Percentiles rank a stretch among this genome's conserved stretches.
phyloP scores from a whole-genome alignment of 1,140 invertebrate species.

The Polypedilum pembai region DNA sequence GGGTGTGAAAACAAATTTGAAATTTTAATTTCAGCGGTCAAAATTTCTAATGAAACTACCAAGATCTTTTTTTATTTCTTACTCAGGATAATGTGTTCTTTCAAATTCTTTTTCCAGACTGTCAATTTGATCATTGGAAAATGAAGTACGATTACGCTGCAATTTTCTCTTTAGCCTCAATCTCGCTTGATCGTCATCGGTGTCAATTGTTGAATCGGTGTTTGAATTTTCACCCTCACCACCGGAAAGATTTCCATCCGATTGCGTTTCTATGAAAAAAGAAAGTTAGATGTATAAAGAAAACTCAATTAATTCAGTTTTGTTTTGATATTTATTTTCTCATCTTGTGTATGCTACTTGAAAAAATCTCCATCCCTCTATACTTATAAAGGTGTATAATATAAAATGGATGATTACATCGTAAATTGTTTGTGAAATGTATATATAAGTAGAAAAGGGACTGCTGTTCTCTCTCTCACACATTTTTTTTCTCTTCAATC shows the following conservation, averaged over 20 bases:
- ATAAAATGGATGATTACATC: not conserved
- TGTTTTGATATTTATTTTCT: too few species aligned
- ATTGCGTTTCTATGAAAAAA: constrained; percentile 42
- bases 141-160: constrained; percentile 96
- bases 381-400: not conserved
- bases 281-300: not conserved
- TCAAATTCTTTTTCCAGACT: constrained; percentile 95
- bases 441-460: too few species aligned
- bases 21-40: too few species aligned
- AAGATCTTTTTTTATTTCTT: not conserved
- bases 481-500: too few species aligned
- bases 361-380: too few species aligned
- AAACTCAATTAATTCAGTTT: constrained; percentile 1
- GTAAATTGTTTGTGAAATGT: not conserved
- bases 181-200: constrained; percentile 78
- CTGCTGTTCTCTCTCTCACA: too few species aligned
- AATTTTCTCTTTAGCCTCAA: constrained; percentile 91
- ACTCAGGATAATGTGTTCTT: constrained; percentile 64
- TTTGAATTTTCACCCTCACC: constrained; percentile 69
- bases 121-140: constrained; percentile 98
- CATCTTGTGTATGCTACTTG: too few species aligned
- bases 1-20: too few species aligned
- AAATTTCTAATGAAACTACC: too few species aligned
- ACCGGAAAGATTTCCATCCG: constrained; percentile 63
- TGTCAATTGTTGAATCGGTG: constrained; percentile 59